Evolutionary conservation across 37 sponge, comb jelly and placozoan genomes (phyloP).

Genomic region (Petrosia ficiformis): DNA sequence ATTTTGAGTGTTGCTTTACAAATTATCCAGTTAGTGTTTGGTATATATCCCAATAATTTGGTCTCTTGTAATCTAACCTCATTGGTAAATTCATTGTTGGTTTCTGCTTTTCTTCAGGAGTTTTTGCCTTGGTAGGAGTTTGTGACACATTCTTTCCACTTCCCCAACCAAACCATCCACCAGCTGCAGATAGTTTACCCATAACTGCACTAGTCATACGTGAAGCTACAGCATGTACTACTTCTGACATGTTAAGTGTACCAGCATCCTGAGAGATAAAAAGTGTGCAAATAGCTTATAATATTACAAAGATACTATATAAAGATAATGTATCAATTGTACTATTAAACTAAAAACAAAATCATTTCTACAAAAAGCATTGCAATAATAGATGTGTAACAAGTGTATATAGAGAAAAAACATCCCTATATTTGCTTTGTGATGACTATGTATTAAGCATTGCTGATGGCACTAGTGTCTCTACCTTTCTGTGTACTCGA

Average conservation of each 20-base stretch:
- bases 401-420: too few species aligned
- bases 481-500: too few species aligned
- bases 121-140: not conserved
- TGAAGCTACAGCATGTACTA: constrained; percentile 75
- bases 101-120: constrained; percentile 23
- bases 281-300: not conserved
- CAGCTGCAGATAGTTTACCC: constrained; percentile 50
- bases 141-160: not conserved
- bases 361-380: too few species aligned
- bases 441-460: too few species aligned
- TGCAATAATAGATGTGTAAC: too few species aligned
- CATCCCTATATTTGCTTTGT: too few species aligned
- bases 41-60: too few species aligned
- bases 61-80: constrained; percentile 10
- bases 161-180: constrained; percentile 71
- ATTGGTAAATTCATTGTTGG: constrained; percentile 25
- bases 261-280: constrained; percentile 49
- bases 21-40: too few species aligned
- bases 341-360: not conserved
- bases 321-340: not conserved
- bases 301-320: not conserved
- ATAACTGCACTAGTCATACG: constrained; percentile 70
- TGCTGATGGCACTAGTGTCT: too few species aligned
- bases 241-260: constrained; percentile 59
- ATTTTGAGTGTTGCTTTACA: too few species aligned